Evolutionary conservation across 1,140 invertebrate genomes (phyloP).

Genomic region (Macrobrachium nipponense): DNA sequence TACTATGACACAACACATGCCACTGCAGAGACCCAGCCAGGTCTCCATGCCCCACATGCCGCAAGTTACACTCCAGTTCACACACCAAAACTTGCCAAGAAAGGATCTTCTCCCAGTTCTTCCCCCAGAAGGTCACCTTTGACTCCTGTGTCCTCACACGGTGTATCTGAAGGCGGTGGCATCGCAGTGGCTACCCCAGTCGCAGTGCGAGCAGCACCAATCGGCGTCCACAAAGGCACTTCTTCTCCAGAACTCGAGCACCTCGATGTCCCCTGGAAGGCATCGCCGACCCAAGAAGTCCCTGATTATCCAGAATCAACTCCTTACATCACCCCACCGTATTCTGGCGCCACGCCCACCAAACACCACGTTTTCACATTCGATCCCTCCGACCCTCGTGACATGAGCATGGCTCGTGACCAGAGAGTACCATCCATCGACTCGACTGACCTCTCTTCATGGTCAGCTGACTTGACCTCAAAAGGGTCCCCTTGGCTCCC

Average conservation of each 20-base stretch:
- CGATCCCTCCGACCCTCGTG: constrained; percentile 40
- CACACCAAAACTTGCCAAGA: constrained; percentile 39
- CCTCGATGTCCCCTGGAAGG: constrained; percentile 58
- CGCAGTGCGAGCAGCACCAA: constrained; percentile 38
- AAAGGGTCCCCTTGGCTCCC: constrained; percentile 14
- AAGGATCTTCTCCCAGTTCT: constrained; percentile 37
- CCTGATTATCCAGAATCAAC: constrained; percentile 60
- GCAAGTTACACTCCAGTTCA: constrained; percentile 35
- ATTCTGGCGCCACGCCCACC: constrained; percentile 56
- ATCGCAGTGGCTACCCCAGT: constrained; percentile 55
- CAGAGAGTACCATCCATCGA: constrained; percentile 58
- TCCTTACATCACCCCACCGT: constrained; percentile 53
- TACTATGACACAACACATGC: constrained; percentile 45
- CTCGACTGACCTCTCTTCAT: constrained; percentile 45
- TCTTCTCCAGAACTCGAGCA: constrained; percentile 53
- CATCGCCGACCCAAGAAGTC: constrained; percentile 62
- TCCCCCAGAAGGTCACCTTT: constrained; percentile 52
- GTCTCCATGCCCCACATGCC: constrained; percentile 8
- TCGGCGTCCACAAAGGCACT: constrained; percentile 51
- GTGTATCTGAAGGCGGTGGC: constrained; percentile 38
- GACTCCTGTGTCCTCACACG: constrained; percentile 21
- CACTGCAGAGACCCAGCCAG: constrained; percentile 7
- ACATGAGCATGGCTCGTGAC: constrained; percentile 30
- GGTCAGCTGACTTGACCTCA: constrained; percentile 33
- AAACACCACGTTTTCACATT: constrained; percentile 62